Conservation (phyloP, 1,140 invertebrate species). For the Papilio helenus region DNA sequence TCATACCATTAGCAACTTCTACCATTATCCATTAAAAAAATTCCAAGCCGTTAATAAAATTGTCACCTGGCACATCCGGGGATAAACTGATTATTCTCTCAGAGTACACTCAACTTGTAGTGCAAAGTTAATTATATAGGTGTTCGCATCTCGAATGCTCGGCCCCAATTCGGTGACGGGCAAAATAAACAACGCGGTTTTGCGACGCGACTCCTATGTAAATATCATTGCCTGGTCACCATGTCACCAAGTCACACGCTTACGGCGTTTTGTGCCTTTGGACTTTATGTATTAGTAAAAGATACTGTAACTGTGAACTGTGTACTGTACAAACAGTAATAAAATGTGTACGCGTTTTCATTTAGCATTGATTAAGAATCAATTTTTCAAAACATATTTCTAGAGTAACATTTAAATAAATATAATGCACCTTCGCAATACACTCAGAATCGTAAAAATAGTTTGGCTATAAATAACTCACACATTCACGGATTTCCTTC, state of each 20-base stretch:
- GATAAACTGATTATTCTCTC: constrained; percentile 36
- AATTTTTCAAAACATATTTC: background rate
- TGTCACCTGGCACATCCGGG: constrained; percentile 36
- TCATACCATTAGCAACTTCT: background rate
- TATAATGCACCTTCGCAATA: background rate
- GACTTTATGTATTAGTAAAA: background rate
- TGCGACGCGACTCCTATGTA: constrained; percentile 47
- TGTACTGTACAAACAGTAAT: too few relatives aligned
- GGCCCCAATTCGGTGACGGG: constrained; percentile 45
- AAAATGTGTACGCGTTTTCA: too few relatives aligned
- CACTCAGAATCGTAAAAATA: constrained; percentile 14
- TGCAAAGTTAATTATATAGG: constrained; percentile 64
- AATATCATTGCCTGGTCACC: constrained; percentile 45
- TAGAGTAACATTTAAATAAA: background rate
- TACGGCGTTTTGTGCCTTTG: constrained; percentile 22
- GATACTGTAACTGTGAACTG: too few relatives aligned
- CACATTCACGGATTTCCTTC: background rate
- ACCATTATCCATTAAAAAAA: constrained; percentile 1
- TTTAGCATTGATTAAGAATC: background rate
- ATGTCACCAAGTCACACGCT: constrained; percentile 38
- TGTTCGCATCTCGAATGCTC: constrained; percentile 50
- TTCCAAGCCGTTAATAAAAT: constrained; percentile 23
- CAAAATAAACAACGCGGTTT: constrained; percentile 58
- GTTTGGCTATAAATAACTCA: constrained; percentile 20
- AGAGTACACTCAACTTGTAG: constrained; percentile 58